These are phyloP conservation scores for Cinclus cinclus DNA, from an alignment of 2,113 vertebrate genomes.

Conservation along the genomic window DNA sequence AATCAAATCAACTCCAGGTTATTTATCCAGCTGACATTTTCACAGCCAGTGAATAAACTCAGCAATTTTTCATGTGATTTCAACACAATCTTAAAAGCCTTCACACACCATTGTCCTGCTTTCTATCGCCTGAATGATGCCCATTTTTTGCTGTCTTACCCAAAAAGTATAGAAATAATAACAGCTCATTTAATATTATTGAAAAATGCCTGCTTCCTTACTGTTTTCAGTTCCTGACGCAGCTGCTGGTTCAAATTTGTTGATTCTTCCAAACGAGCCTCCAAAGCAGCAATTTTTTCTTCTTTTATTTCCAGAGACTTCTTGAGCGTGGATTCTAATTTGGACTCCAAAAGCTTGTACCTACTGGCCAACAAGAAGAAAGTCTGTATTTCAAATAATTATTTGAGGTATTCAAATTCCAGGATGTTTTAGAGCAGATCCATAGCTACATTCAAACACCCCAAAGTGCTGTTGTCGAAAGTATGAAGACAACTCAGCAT, in stretches of 20 bases:
- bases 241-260: conserved; percentile 97
- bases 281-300: conserved; percentile 96
- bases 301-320: conserved; percentile 97
- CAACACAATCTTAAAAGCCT: background rate
- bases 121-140: background rate
- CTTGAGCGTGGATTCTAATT: conserved; percentile 93
- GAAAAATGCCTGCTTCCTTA: conserved; percentile 62
- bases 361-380: conserved; percentile 68
- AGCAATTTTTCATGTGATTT: background rate
- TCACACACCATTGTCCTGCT: background rate
- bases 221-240: conserved; percentile 96
- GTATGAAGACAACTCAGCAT: background rate
- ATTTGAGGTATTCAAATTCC: background rate
- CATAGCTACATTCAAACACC: background rate
- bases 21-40: background rate
- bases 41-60: background rate
- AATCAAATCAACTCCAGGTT: background rate
- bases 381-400: background rate
- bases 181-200: background rate
- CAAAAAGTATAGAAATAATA: background rate
- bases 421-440: background rate
- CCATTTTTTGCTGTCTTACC: background rate
- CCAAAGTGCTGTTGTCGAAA: background rate
- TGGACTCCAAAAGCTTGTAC: conserved; percentile 93
- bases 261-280: conserved; percentile 96